Percentiles rank a stretch among this genome's conserved stretches.
These are phyloP conservation scores for Drosophila bocki DNA, from an alignment of 1,140 invertebrate genomes.

Conservation along the genomic window DNA sequence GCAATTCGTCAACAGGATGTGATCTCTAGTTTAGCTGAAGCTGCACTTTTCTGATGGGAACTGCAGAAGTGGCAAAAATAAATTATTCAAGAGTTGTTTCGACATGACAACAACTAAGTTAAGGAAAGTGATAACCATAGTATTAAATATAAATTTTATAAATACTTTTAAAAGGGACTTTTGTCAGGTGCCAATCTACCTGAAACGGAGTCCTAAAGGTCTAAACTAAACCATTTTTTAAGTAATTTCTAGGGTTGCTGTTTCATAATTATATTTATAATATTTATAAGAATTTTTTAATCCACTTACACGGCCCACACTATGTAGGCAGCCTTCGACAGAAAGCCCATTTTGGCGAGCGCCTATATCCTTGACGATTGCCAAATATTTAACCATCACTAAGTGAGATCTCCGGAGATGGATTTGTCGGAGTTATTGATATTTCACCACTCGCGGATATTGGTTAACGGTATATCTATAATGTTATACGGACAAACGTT, in stretches of 20 bases:
- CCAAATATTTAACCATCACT: slow-evolving; percentile 59
- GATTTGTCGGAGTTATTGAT: background rate
- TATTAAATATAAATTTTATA: background rate
- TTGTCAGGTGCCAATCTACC: background rate
- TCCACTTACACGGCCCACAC: slow-evolving; percentile 90
- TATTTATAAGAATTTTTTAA: background rate
- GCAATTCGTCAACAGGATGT: slow-evolving; percentile 47
- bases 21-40: slow-evolving; percentile 35
- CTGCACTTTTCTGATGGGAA: slow-evolving; percentile 34
- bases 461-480: slow-evolving; percentile 2
- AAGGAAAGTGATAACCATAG: background rate
- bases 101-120: background rate
- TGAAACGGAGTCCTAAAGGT: too few species aligned
- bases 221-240: background rate
- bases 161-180: background rate
- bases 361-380: slow-evolving; percentile 46
- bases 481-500: background rate
- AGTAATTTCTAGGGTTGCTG: background rate
- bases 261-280: background rate
- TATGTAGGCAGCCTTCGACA: slow-evolving; percentile 90
- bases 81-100: background rate
- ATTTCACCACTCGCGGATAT: slow-evolving; percentile 15
- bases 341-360: slow-evolving; percentile 87
- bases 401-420: slow-evolving; percentile 21
- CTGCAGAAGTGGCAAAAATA: background rate